Evolutionary conservation across 2,888 invertebrate species (phyloP).

Genomic region (Gastracanthus pulcherrimus): DNA sequence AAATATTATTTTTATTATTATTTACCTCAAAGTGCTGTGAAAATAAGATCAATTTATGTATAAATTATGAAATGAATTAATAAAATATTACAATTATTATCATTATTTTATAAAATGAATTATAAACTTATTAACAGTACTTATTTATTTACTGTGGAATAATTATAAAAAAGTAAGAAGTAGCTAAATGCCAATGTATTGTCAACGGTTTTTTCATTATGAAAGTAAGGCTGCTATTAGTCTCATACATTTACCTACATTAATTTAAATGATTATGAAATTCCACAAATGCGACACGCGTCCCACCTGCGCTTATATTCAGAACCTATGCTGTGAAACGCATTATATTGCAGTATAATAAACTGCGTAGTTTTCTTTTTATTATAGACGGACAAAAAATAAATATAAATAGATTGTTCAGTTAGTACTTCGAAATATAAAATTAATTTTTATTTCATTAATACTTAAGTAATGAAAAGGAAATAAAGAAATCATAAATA

Average conservation of each 20-base stretch:
- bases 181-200: too few relatives aligned
- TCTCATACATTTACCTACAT: background rate
- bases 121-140: too few relatives aligned
- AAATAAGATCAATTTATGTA: too few relatives aligned
- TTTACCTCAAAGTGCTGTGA: too few relatives aligned
- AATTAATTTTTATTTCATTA: background rate
- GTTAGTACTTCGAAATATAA: too few relatives aligned
- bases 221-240: background rate
- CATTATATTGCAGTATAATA: background rate
- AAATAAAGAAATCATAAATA: background rate
- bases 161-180: too few relatives aligned
- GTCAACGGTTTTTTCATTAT: background rate
- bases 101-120: too few relatives aligned
- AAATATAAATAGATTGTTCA: too few relatives aligned
- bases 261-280: constrained; percentile 1
- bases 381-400: background rate
- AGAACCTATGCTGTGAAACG: background rate
- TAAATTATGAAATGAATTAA: too few relatives aligned
- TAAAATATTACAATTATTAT: too few relatives aligned
- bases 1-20: too few relatives aligned
- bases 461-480: background rate
- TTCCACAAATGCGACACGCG: background rate
- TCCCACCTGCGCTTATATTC: background rate
- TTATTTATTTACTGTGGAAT: too few relatives aligned
- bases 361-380: background rate